Conservation (phyloP, 2,888 invertebrate species). For the Octonoba sinensis region DNA sequence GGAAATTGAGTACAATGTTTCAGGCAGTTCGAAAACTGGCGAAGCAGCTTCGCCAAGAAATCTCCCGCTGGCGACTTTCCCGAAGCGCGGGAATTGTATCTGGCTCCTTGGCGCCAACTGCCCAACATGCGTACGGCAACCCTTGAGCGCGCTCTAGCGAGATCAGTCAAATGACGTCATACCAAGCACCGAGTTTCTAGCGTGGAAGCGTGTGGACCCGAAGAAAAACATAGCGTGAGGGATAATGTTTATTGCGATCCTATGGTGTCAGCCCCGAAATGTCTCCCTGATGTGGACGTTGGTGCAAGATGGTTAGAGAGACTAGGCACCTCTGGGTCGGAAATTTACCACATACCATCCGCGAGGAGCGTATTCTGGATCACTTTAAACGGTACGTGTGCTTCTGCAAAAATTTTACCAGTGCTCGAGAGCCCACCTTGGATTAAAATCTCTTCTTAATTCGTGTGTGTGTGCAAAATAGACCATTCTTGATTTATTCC, state of each 20-base stretch:
- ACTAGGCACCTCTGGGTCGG: slow-evolving; percentile 99
- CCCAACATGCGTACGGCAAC: slow-evolving; percentile 21
- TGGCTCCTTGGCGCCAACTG: no score
- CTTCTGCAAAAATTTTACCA: slow-evolving; percentile 64
- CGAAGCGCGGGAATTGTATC: no score
- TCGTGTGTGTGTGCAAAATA: slow-evolving; percentile 36
- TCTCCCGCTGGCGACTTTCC: no score
- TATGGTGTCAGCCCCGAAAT: slow-evolving; percentile 62
- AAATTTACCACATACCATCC: slow-evolving; percentile 99
- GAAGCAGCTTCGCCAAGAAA: no score
- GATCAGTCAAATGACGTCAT: slow-evolving; percentile 63
- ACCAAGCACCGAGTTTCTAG: slow-evolving; percentile 55
- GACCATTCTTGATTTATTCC: slow-evolving; percentile 56
- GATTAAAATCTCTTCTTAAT: slow-evolving; percentile 36
- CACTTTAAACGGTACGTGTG: slow-evolving; percentile 92
- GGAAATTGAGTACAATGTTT: no score
- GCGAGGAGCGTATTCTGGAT: slow-evolving; percentile 96
- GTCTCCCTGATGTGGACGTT: slow-evolving; percentile 73
- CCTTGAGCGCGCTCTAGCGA: slow-evolving; percentile 42
- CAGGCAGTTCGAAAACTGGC: no score
- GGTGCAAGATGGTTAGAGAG: slow-evolving; percentile 99
- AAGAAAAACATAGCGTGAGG: slow-evolving; percentile 58
- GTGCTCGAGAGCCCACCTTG: slow-evolving; percentile 51
- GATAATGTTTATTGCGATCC: slow-evolving; percentile 62
- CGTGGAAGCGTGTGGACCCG: slow-evolving; percentile 57